phyloP scores from a whole-genome alignment of 2,888 invertebrate genomes.

The Caenorhabditis imperialis region DNA sequence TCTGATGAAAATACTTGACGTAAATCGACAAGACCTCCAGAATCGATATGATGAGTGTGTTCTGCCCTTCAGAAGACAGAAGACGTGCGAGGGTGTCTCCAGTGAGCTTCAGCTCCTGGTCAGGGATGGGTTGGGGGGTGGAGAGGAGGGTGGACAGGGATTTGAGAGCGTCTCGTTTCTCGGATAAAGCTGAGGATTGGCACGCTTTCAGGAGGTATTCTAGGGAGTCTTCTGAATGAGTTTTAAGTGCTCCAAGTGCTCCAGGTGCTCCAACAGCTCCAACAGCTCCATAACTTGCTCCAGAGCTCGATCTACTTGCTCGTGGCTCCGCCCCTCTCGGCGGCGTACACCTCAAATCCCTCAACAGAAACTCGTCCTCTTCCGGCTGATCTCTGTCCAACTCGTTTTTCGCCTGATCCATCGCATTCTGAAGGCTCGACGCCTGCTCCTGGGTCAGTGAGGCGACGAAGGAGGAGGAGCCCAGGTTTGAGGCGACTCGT shows the following conservation, averaged over 20 bases:
- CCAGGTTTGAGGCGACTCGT: slow-evolving; percentile 45
- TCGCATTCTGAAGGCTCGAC: slow-evolving; percentile 17
- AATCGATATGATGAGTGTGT: slow-evolving; percentile 28
- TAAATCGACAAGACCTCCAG: slow-evolving; percentile 27
- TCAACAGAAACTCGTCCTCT: slow-evolving; percentile 37
- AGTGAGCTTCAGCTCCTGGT: slow-evolving; percentile 29
- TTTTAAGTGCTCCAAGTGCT: neutral
- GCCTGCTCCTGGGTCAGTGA: slow-evolving; percentile 42
- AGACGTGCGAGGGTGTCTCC: slow-evolving; percentile 41
- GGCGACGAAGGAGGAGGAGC: slow-evolving; percentile 40
- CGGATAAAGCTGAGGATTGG: slow-evolving; percentile 11
- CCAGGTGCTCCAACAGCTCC: neutral
- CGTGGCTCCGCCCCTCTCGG: neutral
- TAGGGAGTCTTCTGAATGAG: neutral
- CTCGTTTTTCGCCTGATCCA: slow-evolving; percentile 37
- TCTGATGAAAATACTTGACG: too few species aligned
- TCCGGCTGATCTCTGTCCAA: slow-evolving; percentile 35
- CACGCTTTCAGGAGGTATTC: slow-evolving; percentile 24
- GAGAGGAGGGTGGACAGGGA: neutral
- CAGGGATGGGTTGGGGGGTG: slow-evolving; percentile 12
- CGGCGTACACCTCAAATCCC: neutral
- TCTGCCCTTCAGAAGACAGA: slow-evolving; percentile 46
- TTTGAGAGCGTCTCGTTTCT: slow-evolving; percentile 22
- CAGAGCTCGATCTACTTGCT: neutral
- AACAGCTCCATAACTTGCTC: neutral